Percentiles rank a stretch among this genome's conserved stretches.
phyloP scores from a whole-genome alignment of 2,113 vertebrate species.

The Chaetops frenatus region DNA sequence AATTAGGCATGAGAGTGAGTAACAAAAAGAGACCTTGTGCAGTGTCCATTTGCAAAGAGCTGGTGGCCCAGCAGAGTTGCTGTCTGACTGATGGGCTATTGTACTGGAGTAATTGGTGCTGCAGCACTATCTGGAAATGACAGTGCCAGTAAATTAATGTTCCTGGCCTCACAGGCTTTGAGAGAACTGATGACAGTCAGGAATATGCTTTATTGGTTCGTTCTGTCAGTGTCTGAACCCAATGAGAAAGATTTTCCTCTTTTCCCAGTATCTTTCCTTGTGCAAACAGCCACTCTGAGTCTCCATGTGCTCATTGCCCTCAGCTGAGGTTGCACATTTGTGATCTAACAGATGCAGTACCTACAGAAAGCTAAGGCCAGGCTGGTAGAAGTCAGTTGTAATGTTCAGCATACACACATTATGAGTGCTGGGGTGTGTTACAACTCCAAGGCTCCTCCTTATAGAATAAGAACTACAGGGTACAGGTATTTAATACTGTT shows the following conservation, averaged over 20 bases:
- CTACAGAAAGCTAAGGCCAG: background rate
- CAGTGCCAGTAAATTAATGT: background rate
- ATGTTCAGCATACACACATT: background rate
- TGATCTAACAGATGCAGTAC: background rate
- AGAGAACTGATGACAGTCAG: background rate
- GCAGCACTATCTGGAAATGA: background rate
- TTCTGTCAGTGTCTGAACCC: background rate
- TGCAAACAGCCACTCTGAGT: background rate
- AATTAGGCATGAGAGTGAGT: constrained; percentile 96
- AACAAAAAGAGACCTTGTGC: background rate
- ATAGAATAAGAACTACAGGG: background rate
- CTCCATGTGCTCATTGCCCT: background rate
- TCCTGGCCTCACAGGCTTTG: background rate
- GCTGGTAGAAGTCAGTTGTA: background rate
- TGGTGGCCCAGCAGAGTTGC: background rate
- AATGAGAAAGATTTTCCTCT: background rate
- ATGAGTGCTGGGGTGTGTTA: background rate
- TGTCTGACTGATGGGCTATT: background rate
- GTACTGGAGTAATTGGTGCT: background rate
- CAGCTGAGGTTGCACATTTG: background rate
- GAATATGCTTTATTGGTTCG: background rate
- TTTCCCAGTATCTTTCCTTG: background rate
- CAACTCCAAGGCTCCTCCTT: background rate
- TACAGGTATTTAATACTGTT: fast-evolving
- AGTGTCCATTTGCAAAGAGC: background rate